These are phyloP conservation scores for Zaprionus vittiger DNA, from an alignment of 1,140 invertebrate species.

Conservation along the genomic window DNA sequence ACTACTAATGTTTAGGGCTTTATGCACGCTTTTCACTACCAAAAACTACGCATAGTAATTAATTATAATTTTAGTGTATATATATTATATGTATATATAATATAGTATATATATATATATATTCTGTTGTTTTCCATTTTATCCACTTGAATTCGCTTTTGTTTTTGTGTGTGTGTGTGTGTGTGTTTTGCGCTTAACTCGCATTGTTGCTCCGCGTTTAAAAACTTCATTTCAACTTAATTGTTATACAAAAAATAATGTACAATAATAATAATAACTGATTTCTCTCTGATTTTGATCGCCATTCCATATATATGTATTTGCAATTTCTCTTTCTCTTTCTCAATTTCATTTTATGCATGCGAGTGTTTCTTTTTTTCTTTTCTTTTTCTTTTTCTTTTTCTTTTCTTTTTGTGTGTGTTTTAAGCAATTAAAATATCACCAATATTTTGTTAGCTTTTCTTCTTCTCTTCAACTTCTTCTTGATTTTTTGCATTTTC, in stretches of 20 bases:
- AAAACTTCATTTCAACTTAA: constrained; percentile 77
- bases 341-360: constrained; percentile 37
- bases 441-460: constrained; percentile 73
- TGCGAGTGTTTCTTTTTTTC: constrained; percentile 25
- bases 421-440: constrained; percentile 76
- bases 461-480: constrained; percentile 34
- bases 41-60: constrained; percentile 74
- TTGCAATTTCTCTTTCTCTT: constrained; percentile 15
- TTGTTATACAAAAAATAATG: constrained; percentile 73
- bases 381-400: constrained; percentile 38
- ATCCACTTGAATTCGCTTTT: background rate
- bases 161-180: constrained; percentile 40
- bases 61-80: constrained; percentile 45
- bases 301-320: constrained; percentile 8
- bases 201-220: constrained; percentile 67
- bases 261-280: constrained; percentile 78
- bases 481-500: constrained; percentile 9
- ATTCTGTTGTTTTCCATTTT: constrained; percentile 54
- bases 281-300: constrained; percentile 30
- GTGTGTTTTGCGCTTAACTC: constrained; percentile 48
- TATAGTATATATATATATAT: constrained; percentile 62
- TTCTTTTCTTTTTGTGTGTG: constrained; percentile 45
- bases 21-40: constrained; percentile 71
- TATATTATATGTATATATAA: constrained; percentile 34
- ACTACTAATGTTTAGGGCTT: constrained; percentile 74